Evolutionary conservation across 2,888 invertebrate species (phyloP).

Genomic region (Mimachlamys varia): DNA sequence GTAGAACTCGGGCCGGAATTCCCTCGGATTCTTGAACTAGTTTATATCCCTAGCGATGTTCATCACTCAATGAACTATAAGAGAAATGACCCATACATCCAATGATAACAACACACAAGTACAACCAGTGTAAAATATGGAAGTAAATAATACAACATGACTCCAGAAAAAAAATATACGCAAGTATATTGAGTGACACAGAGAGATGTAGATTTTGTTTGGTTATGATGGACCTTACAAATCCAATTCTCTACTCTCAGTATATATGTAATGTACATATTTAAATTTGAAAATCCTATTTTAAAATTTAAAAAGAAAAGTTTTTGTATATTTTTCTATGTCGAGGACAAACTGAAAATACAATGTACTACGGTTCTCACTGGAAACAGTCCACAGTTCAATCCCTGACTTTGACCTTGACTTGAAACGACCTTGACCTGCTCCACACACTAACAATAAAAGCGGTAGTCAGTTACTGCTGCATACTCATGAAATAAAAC

Average conservation of each 20-base stretch:
- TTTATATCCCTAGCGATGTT: not conserved
- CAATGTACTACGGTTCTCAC: not conserved
- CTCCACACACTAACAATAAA: constrained; percentile 21
- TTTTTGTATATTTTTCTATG: not conserved
- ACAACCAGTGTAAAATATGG: constrained; percentile 25
- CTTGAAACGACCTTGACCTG: constrained; percentile 13
- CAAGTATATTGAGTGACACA: not conserved
- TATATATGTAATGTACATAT: not conserved
- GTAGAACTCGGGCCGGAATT: not conserved
- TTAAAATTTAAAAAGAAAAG: not conserved
- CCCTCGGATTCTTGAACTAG: not conserved
- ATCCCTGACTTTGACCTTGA: constrained; percentile 34
- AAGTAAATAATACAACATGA: not conserved
- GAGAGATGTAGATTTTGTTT: not conserved
- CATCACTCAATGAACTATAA: not conserved
- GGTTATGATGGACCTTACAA: constrained; percentile 8
- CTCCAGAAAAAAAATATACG: not conserved
- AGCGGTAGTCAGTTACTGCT: constrained; percentile 16
- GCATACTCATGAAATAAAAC: constrained; percentile 21
- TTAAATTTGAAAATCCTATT: not conserved
- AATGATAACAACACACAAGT: not conserved
- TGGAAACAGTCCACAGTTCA: not conserved
- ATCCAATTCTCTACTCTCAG: constrained; percentile 6
- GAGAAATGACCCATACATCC: not conserved
- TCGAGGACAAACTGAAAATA: not conserved